Percentiles rank a stretch among this genome's conserved stretches.
Conservation (phyloP, 92 coral and sea anemone species). For the Epizoanthus rinbou region DNA sequence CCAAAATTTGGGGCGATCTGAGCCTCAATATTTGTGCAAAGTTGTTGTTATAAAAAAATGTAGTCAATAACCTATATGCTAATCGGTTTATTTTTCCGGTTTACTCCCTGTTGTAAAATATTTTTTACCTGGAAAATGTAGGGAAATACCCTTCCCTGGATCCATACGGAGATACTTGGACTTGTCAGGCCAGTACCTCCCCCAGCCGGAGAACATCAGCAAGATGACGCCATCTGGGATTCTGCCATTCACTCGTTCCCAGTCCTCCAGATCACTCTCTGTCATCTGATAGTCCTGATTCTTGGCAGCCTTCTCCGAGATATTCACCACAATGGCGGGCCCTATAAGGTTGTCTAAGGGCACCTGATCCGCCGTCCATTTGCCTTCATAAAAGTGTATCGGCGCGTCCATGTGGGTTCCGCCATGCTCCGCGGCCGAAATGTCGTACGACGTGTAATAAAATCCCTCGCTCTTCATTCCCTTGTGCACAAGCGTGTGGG, state of each 20-base stretch:
- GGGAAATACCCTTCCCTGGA: constrained; percentile 45
- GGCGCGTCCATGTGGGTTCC: constrained; percentile 89
- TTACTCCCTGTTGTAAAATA: no score
- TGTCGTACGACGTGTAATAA: constrained; percentile 57
- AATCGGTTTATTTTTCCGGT: no score
- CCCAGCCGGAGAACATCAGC: constrained; percentile 54
- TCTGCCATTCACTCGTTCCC: constrained; percentile 58
- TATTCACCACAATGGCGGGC: constrained; percentile 73
- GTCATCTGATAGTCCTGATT: constrained; percentile 42
- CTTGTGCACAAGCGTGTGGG: constrained; percentile 41
- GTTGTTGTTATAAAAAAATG: no score
- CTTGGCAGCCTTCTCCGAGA: constrained; percentile 69
- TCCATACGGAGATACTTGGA: constrained; percentile 47
- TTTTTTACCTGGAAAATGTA: constrained; percentile 83
- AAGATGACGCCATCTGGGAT: constrained; percentile 54
- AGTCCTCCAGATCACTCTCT: constrained; percentile 49
- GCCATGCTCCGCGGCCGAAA: constrained; percentile 68
- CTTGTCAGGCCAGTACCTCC: constrained; percentile 46
- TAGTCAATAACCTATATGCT: no score
- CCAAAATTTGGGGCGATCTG: no score
- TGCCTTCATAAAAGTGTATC: constrained; percentile 61
- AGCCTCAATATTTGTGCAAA: no score
- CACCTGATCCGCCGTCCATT: constrained; percentile 70
- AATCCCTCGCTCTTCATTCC: constrained; percentile 38
- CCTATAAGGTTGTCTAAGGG: constrained; percentile 78